Conservation (phyloP, 2,797 vertebrate genomes). For the Melanotaenia parkinsoni region DNA sequence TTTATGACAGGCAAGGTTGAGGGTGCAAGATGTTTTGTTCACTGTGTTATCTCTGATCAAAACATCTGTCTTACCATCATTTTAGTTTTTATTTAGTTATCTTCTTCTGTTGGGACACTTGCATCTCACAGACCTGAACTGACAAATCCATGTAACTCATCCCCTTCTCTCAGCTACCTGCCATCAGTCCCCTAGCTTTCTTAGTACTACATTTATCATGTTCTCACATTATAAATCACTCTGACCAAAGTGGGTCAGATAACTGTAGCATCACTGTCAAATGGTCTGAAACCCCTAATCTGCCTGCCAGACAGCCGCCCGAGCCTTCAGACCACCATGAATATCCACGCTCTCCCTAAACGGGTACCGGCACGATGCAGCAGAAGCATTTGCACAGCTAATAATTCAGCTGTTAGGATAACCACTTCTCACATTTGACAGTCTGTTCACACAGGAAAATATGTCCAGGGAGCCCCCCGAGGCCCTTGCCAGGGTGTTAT, state of each 20-base stretch:
- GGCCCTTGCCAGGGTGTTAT: constrained; percentile 43
- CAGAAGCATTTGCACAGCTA: constrained; percentile 46
- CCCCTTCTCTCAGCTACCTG: constrained; percentile 5
- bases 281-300: constrained; percentile 59
- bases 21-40: constrained; percentile 67
- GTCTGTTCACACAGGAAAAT: constrained; percentile 42
- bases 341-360: constrained; percentile 36
- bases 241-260: constrained; percentile 80
- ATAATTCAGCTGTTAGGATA: constrained; percentile 61
- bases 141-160: constrained; percentile 59
- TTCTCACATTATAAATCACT: constrained; percentile 85
- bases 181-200: constrained; percentile 53
- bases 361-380: constrained; percentile 39
- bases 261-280: constrained; percentile 80
- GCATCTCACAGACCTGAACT: constrained; percentile 69
- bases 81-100: constrained; percentile 59
- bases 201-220: constrained; percentile 82
- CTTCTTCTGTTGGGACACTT: constrained; percentile 54
- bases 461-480: constrained; percentile 45
- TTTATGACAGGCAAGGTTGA: constrained; percentile 74
- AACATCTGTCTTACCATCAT: constrained; percentile 54
- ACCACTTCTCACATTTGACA: constrained; percentile 52
- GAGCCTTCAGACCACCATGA: constrained; percentile 71
- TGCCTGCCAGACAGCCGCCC: constrained; percentile 69
- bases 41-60: constrained; percentile 57